Percentiles rank a stretch among this genome's conserved stretches.
Conservation (phyloP, 2,797 vertebrate genomes). For the Ispidina picta region DNA sequence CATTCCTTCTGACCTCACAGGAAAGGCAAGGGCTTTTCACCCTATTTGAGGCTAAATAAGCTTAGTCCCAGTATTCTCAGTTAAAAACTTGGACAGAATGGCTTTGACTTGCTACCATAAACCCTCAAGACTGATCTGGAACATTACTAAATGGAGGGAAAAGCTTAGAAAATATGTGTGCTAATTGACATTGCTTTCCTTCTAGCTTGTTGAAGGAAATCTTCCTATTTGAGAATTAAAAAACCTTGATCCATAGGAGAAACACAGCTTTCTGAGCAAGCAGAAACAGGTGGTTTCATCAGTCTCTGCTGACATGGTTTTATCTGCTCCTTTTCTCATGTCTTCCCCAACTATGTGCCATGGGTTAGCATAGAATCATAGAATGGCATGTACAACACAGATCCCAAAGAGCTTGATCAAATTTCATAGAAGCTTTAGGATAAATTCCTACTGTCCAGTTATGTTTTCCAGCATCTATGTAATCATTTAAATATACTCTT, state of each 20-base stretch:
- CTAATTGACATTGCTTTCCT: neutral
- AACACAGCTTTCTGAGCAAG: neutral
- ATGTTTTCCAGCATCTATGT: neutral
- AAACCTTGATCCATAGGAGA: neutral
- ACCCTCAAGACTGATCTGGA: neutral
- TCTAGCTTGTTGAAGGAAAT: neutral
- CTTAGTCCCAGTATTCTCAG: neutral
- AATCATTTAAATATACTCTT: neutral
- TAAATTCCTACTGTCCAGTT: neutral
- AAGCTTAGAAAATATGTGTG: neutral
- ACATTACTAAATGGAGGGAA: neutral
- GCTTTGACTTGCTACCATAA: neutral
- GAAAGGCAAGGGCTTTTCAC: accelerated
- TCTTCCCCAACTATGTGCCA: neutral
- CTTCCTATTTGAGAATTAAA: neutral
- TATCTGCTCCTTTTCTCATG: neutral
- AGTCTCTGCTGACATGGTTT: neutral
- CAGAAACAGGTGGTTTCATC: neutral
- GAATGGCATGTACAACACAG: neutral
- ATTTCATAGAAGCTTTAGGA: neutral
- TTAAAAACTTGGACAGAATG: neutral
- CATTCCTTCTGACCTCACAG: neutral
- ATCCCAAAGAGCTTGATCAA: neutral
- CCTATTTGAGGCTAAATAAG: neutral
- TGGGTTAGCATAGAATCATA: neutral